Evolutionary conservation across 2,888 invertebrate genomes (phyloP).

Genomic region (Psylliodes chrysocephalus): DNA sequence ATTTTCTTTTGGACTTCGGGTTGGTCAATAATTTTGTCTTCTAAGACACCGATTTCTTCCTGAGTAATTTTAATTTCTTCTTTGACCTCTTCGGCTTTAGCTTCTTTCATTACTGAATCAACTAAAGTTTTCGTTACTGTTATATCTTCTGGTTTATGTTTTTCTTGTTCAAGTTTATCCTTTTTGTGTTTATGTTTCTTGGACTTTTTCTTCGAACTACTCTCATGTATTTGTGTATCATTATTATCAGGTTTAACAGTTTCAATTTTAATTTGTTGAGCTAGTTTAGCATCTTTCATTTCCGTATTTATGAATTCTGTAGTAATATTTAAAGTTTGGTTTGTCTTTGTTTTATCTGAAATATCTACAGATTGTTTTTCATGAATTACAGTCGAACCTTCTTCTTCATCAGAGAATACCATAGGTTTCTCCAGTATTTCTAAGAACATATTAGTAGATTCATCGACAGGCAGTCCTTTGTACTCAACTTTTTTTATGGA

Average conservation of each 20-base stretch:
- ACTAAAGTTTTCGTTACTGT: too few relatives aligned
- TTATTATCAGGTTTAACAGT: neutral
- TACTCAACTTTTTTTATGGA: constrained; percentile 27
- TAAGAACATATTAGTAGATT: constrained; percentile 58
- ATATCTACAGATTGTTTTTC: constrained; percentile 4
- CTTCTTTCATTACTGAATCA: too few relatives aligned
- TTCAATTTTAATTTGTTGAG: neutral
- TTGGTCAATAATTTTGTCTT: too few relatives aligned
- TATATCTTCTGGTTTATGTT: too few relatives aligned
- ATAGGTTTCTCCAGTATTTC: constrained; percentile 56
- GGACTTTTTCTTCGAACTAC: too few relatives aligned
- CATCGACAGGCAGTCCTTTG: constrained; percentile 51
- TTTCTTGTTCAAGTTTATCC: too few relatives aligned
- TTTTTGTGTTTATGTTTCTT: too few relatives aligned
- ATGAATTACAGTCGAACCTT: neutral
- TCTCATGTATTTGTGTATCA: too few relatives aligned
- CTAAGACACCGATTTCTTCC: too few relatives aligned
- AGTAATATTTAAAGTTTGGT: neutral
- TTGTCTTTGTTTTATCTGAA: constrained; percentile 15
- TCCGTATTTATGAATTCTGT: neutral
- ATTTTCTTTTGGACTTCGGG: too few relatives aligned
- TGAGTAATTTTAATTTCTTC: too few relatives aligned
- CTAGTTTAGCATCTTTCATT: neutral
- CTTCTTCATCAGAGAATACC: constrained; percentile 48
- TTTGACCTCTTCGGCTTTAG: too few relatives aligned